Base-by-base conservation (phyloP, 1,140 invertebrate genomes). In the Ceratina calcarata region DNA sequence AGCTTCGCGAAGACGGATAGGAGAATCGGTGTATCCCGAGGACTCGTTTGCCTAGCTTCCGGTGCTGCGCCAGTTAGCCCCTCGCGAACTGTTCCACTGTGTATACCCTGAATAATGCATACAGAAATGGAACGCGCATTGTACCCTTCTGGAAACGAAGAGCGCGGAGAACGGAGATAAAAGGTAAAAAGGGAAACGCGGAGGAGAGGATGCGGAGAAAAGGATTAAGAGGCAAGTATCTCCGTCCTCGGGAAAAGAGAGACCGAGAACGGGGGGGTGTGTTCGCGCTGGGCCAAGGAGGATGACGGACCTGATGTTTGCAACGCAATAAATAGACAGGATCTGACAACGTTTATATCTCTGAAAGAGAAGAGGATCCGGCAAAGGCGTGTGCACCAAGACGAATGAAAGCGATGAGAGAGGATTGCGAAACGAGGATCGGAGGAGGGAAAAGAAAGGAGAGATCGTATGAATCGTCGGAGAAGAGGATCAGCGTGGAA, bases 21-120 rank as follows among this genome's bases (percentile, higher is more conserved):
- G 27, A 80, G 85, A 85, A 82, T 85, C 76, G 64, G 83, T 58
- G 78, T 80, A 82, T 75, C 53, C 83, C 80, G 72, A 70, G 81
- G 72, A 74, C 76, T 85, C 84, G 84, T 86, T 86, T 86, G 80
- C 77, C 77, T 86, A 86, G 86, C 85, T 86, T 86, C 81, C 85
- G 85, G 76, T 72, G 83, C 71, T 85, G 74, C 76, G 80, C 80
- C 84, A 80, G 84, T 85, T 86, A 80, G 84, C 68, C 80, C 80
- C 67, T 85, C 84, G 82, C 76, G 84, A 85, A 82, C 78, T 66
- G 82, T 74, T 74, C 53, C 80, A 70, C 20, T 70, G 74, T 82
- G 76, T 76, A 76, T 76, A 71, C 73, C 67, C 83, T 85, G 84
- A 86, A 86, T 86, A 86, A 86, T 86, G 83, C 83, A 85, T 86